Conservation (phyloP, 2,797 vertebrate species). For the Discoglossus pictus region DNA sequence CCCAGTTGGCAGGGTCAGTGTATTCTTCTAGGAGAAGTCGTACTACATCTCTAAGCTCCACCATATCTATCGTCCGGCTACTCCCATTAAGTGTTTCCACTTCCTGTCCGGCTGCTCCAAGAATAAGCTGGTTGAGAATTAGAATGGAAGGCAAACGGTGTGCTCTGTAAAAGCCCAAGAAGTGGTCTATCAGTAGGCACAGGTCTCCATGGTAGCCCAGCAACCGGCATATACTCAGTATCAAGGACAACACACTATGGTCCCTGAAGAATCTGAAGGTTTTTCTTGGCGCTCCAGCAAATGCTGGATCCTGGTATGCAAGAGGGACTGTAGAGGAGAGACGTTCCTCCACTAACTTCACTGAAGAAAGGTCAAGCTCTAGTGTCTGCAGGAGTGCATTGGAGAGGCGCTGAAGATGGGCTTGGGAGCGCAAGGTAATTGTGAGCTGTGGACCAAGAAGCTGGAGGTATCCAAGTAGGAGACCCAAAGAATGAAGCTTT, state of each 20-base stretch:
- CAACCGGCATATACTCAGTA: conserved; percentile 24
- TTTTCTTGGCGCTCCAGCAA: conserved; percentile 13
- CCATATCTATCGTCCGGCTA: neutral
- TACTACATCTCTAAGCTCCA: conserved; percentile 24
- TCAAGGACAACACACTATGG: conserved; percentile 1
- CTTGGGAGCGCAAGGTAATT: conserved; percentile 76
- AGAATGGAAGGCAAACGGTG: conserved; percentile 24
- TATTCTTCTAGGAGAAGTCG: conserved; percentile 38
- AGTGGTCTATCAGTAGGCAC: conserved; percentile 32
- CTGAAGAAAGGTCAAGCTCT: conserved; percentile 25
- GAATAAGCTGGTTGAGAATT: conserved; percentile 36
- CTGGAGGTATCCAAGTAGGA: conserved; percentile 88
- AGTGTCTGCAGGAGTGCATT: conserved; percentile 35
- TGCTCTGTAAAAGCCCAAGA: conserved; percentile 25
- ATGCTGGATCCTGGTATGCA: neutral
- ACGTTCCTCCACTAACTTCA: conserved; percentile 35
- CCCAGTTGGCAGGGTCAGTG: conserved; percentile 37
- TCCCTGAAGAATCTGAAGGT: conserved; percentile 33
- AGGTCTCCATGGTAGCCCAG: conserved; percentile 39
- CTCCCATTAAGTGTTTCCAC: conserved; percentile 12
- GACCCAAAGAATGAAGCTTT: conserved; percentile 82
- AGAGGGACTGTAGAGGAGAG: neutral
- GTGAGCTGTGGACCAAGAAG: conserved; percentile 82
- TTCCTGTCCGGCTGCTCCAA: conserved; percentile 36
- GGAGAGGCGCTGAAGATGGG: conserved; percentile 37